Percentiles rank a stretch among this genome's conserved stretches.
phyloP scores from a whole-genome alignment of 2,797 vertebrate species.

The Cygnus olor region DNA sequence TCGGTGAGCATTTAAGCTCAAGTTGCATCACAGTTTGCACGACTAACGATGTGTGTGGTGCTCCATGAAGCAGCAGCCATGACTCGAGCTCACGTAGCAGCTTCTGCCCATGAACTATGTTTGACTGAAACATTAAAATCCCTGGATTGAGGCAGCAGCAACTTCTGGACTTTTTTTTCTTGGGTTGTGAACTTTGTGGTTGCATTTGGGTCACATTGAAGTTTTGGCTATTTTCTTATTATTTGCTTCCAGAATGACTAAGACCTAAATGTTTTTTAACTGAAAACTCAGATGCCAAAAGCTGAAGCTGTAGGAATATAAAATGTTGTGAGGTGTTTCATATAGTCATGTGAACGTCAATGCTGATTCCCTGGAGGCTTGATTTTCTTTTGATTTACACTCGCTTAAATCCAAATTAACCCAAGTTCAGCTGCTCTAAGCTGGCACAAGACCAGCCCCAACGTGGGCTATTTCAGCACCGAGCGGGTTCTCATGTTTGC shows the following conservation, averaged over 20 bases:
- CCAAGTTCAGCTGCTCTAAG: neutral
- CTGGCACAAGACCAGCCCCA: neutral
- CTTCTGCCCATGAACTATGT: neutral
- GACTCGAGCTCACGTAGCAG: neutral
- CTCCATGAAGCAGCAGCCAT: neutral
- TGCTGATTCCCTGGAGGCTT: neutral
- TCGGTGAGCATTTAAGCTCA: neutral
- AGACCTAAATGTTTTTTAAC: neutral
- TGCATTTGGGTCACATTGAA: neutral
- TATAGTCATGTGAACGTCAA: neutral
- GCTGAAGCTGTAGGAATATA: neutral
- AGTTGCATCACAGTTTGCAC: neutral
- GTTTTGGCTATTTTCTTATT: neutral
- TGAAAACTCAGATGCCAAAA: neutral
- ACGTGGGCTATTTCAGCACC: neutral
- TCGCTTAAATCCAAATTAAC: neutral
- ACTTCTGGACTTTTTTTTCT: neutral
- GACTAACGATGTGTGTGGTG: neutral
- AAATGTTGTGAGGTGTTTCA: neutral
- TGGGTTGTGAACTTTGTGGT: neutral
- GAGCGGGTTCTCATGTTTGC: neutral
- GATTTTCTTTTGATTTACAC: conserved; percentile 2
- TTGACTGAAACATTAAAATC: neutral
- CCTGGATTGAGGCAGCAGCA: neutral
- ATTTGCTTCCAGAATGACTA: neutral